Percentiles rank a stretch among this genome's conserved stretches.
These are phyloP conservation scores for Psittacula cyanocephala DNA, from an alignment of 2,113 vertebrate genomes.

Conservation along the genomic window DNA sequence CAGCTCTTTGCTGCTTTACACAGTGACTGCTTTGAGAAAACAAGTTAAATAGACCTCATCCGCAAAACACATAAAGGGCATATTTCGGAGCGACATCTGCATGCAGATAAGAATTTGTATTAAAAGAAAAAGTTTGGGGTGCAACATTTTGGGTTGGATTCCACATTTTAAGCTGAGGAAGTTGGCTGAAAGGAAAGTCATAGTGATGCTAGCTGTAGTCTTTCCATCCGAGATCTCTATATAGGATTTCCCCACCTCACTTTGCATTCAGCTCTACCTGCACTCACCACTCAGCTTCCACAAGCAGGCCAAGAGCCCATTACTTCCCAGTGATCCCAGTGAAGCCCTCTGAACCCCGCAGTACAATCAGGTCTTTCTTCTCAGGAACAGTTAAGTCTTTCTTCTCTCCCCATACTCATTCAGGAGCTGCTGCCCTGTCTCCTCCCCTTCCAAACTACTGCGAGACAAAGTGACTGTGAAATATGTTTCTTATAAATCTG, in stretches of 20 bases:
- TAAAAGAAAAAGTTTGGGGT: not conserved
- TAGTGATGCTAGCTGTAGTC: not conserved
- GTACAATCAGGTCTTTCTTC: conserved; percentile 55
- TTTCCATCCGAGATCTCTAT: not conserved
- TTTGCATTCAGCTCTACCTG: conserved; percentile 19
- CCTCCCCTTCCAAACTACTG: conserved; percentile 54
- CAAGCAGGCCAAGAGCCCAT: not conserved
- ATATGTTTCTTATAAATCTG: conserved; percentile 71
- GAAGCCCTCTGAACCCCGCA: conserved; percentile 35
- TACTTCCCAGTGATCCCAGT: conserved; percentile 30
- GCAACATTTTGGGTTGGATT: not conserved
- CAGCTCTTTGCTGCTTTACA: not conserved
- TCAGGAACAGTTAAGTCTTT: conserved; percentile 33
- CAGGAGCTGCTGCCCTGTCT: conserved; percentile 40
- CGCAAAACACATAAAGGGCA: not conserved
- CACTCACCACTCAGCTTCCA: not conserved
- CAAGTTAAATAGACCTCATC: not conserved
- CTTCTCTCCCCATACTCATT: conserved; percentile 32
- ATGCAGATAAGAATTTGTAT: not conserved
- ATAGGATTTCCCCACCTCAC: not conserved
- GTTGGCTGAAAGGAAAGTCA: not conserved
- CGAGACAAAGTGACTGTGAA: conserved; percentile 53
- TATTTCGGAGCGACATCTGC: not conserved
- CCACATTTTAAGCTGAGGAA: not conserved
- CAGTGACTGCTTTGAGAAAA: not conserved